A percentile compares a stretch with the other conserved stretches of the same genome.
Evolutionary conservation across 2,888 invertebrate species (phyloP).

Genomic region (Marronus borbonicus): DNA sequence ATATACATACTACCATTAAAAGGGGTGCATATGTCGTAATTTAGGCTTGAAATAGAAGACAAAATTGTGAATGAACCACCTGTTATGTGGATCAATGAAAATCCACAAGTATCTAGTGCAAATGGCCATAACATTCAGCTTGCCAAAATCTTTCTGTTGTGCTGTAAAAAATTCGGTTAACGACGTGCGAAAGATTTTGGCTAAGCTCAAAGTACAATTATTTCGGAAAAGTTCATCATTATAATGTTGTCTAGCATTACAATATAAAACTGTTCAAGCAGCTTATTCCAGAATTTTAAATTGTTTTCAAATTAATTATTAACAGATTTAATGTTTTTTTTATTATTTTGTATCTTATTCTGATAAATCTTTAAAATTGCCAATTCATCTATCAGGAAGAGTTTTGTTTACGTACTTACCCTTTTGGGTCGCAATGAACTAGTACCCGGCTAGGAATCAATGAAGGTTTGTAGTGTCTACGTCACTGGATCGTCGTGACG

Average conservation of each 20-base stretch:
- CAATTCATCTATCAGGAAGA: slow-evolving; percentile 13
- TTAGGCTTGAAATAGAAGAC: slow-evolving; percentile 32
- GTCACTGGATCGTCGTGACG: slow-evolving; percentile 56
- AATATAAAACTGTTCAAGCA: no score
- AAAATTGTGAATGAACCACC: slow-evolving; percentile 57
- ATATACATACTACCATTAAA: slow-evolving; percentile 5
- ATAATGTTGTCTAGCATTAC: no score
- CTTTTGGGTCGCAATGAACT: slow-evolving; percentile 56
- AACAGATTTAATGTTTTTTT: no score
- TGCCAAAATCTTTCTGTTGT: no score
- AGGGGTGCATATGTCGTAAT: background rate
- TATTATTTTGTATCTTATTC: background rate
- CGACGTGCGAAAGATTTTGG: no score
- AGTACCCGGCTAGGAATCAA: slow-evolving; percentile 54
- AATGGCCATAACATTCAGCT: background rate
- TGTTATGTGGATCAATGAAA: slow-evolving; percentile 57
- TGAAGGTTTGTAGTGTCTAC: slow-evolving; percentile 56
- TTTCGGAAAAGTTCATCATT: no score
- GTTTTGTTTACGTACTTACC: slow-evolving; percentile 56
- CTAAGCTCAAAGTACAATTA: no score
- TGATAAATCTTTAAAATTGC: background rate
- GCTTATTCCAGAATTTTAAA: no score
- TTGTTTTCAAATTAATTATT: no score
- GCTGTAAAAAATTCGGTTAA: no score
- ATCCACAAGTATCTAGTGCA: slow-evolving; percentile 47